These are phyloP conservation scores for Zygogramma bicolorata DNA, from an alignment of 2,888 invertebrate genomes.

Conservation along the genomic window DNA sequence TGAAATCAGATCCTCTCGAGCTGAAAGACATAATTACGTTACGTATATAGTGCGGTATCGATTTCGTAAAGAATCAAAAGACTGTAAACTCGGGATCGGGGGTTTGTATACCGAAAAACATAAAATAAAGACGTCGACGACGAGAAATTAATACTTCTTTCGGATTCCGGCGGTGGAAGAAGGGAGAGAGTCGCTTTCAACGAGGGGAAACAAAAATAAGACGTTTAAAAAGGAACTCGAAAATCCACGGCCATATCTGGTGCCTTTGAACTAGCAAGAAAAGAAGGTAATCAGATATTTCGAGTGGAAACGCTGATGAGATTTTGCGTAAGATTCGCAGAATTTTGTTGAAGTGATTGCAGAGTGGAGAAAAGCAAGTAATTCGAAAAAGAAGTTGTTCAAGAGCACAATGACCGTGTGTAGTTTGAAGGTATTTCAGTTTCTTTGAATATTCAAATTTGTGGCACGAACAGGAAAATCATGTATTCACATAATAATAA, in stretches of 20 bases:
- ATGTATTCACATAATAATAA: too few relatives aligned
- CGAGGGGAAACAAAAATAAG: slow-evolving; percentile 42
- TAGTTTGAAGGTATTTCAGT: too few relatives aligned
- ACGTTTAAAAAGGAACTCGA: slow-evolving; percentile 38
- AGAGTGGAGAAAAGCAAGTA: too few relatives aligned
- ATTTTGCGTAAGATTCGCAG: neutral
- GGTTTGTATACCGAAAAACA: slow-evolving; percentile 26
- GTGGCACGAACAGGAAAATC: too few relatives aligned
- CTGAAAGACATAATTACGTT: slow-evolving; percentile 17
- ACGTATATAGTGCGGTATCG: slow-evolving; percentile 16
- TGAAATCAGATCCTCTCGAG: slow-evolving; percentile 3
- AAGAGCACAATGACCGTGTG: too few relatives aligned
- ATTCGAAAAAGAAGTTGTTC: too few relatives aligned
- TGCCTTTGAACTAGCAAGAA: slow-evolving; percentile 16
- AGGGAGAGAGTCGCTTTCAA: slow-evolving; percentile 39
- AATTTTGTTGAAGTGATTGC: neutral
- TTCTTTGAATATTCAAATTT: too few relatives aligned
- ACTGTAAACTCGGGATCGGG: slow-evolving; percentile 11
- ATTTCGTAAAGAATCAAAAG: slow-evolving; percentile 21
- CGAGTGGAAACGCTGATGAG: slow-evolving; percentile 4
- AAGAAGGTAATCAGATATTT: slow-evolving; percentile 25
- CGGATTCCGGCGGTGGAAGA: slow-evolving; percentile 28
- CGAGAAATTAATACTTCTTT: slow-evolving; percentile 64
- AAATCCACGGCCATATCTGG: slow-evolving; percentile 7
- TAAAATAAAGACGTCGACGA: slow-evolving; percentile 62